Conservation (phyloP, 2,888 invertebrate genomes). For the Onchidella celtica region DNA sequence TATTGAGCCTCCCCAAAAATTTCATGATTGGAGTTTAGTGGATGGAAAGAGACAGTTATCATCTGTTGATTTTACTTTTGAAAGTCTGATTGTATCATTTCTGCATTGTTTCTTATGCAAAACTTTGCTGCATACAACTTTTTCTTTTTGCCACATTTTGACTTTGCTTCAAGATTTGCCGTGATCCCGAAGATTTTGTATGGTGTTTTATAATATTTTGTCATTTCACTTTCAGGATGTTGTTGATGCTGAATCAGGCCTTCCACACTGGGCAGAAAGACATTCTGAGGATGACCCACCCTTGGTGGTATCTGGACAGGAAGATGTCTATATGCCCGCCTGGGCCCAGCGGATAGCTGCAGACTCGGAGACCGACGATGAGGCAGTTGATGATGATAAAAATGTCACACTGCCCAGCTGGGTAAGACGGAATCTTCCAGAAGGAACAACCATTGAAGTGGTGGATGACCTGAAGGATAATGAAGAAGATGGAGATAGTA, state of each 20-base stretch:
- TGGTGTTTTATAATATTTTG: no score
- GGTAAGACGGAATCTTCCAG: slow-evolving; percentile 55
- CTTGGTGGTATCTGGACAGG: slow-evolving; percentile 43
- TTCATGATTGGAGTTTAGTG: no score
- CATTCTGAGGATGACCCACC: slow-evolving; percentile 15
- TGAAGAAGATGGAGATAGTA: slow-evolving; percentile 7
- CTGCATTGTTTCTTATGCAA: no score
- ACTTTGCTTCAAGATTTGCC: no score
- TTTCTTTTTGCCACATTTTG: no score
- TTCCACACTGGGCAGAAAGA: slow-evolving; percentile 38
- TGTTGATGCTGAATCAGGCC: slow-evolving; percentile 8
- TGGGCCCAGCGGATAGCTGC: slow-evolving; percentile 53
- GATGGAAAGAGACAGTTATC: no score
- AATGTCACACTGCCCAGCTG: slow-evolving; percentile 57
- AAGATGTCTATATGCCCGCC: slow-evolving; percentile 46
- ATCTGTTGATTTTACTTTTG: no score
- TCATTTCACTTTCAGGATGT: no score
- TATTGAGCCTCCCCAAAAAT: no score
- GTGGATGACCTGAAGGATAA: slow-evolving; percentile 17
- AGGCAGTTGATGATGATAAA: slow-evolving; percentile 5
- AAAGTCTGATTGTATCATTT: no score
- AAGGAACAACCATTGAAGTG: slow-evolving; percentile 44
- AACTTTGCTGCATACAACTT: no score
- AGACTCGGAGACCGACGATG: neutral
- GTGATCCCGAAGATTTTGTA: no score